A percentile compares a stretch with the other conserved stretches of the same genome.
Conservation (phyloP, 2,888 invertebrate species). For the Drymonia ruficornis region DNA sequence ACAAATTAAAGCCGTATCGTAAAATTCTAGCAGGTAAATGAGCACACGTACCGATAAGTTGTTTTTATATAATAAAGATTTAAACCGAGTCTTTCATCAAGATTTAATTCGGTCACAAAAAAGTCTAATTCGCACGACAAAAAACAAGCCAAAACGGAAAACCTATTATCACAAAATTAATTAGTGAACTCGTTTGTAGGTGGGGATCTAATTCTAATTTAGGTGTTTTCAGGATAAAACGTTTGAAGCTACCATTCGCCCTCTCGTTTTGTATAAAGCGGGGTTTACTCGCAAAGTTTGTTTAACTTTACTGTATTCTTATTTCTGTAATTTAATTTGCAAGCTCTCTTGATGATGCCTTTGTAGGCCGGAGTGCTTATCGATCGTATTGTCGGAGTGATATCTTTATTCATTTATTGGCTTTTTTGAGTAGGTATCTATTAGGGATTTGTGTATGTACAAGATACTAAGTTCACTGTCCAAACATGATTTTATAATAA, state of each 20-base stretch:
- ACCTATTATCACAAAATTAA: slow-evolving; percentile 66
- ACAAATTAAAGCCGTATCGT: too few species aligned
- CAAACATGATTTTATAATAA: too few species aligned
- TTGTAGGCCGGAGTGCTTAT: slow-evolving; percentile 34
- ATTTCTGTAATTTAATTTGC: slow-evolving; percentile 51
- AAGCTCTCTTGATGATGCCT: slow-evolving; percentile 34
- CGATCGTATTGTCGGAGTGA: slow-evolving; percentile 11
- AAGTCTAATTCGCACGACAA: slow-evolving; percentile 48
- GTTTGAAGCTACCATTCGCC: slow-evolving; percentile 37
- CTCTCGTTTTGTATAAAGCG: slow-evolving; percentile 45
- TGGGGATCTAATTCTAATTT: slow-evolving; percentile 63
- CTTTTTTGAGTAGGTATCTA: too few species aligned
- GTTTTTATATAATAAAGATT: background rate
- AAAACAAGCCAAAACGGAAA: slow-evolving; percentile 47
- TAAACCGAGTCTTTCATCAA: slow-evolving; percentile 1
- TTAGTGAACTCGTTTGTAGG: slow-evolving; percentile 63
- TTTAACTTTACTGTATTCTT: slow-evolving; percentile 48
- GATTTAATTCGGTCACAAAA: slow-evolving; percentile 13
- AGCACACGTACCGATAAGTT: too few species aligned
- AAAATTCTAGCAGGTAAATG: too few species aligned
- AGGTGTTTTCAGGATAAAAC: slow-evolving; percentile 54
- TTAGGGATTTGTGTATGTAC: too few species aligned
- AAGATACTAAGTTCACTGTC: too few species aligned
- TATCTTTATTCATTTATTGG: too few species aligned
- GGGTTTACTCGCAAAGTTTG: slow-evolving; percentile 43